A percentile compares a stretch with the other conserved stretches of the same genome.
Conservation (phyloP, 2,113 vertebrate genomes). For the Cephalophus harveyi region DNA sequence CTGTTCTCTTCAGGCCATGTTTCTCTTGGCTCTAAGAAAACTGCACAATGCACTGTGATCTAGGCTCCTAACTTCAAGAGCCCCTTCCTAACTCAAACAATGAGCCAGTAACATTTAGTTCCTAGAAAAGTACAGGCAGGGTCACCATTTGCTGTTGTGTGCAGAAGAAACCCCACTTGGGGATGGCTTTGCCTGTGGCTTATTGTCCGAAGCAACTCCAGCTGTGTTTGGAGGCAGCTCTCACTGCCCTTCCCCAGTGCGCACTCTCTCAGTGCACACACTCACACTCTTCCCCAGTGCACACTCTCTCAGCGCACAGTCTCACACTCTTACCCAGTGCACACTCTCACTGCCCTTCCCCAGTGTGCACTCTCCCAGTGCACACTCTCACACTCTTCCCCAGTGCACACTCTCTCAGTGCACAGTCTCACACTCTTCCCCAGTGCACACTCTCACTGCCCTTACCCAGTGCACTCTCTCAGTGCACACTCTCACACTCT, state of each 20-base stretch:
- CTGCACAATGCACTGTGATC: not conserved
- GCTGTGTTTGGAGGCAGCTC: not conserved
- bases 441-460: too few species aligned
- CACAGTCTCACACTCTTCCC: too few species aligned
- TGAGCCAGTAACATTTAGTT: not conserved
- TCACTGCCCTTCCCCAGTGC: not conserved
- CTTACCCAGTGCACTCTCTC: too few species aligned
- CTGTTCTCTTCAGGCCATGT: not conserved
- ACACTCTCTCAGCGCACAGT: rapidly evolving
- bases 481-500: too few species aligned
- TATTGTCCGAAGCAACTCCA: rapidly evolving
- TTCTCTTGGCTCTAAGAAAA: not conserved
- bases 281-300: too few species aligned
- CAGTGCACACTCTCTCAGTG: too few species aligned
- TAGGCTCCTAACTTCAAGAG: not conserved
- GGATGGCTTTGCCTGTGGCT: not conserved
- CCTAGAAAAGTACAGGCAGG: not conserved
- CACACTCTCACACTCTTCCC: too few species aligned
- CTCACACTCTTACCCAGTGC: not conserved
- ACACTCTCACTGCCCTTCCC: not conserved
- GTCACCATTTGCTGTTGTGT: not conserved
- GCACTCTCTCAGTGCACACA: not conserved
- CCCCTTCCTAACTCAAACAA: not conserved
- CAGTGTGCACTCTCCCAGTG: too few species aligned
- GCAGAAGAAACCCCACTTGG: not conserved